Evolutionary conservation across 1,140 invertebrate species (phyloP).

Genomic region (Drosophila nasuta): DNA sequence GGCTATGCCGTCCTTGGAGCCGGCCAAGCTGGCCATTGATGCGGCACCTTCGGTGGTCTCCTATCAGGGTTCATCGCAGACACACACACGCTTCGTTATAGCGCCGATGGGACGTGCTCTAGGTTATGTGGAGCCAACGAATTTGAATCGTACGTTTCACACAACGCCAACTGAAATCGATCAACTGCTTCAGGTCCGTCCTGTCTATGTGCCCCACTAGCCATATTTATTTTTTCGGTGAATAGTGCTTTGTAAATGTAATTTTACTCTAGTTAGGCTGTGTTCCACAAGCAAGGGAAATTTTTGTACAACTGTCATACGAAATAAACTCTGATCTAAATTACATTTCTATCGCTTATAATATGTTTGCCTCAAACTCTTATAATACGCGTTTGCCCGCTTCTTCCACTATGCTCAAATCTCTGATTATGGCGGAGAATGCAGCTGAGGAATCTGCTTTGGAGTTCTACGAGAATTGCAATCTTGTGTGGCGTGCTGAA

Average conservation of each 20-base stretch:
- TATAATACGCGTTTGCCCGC: neutral
- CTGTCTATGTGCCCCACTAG: slow-evolving; percentile 70
- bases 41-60: slow-evolving; percentile 78
- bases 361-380: neutral
- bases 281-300: neutral
- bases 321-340: neutral
- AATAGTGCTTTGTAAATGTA: neutral
- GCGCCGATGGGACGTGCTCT: slow-evolving; percentile 75
- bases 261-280: slow-evolving; percentile 25
- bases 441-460: slow-evolving; percentile 32
- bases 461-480: slow-evolving; percentile 45
- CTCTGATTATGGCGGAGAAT: neutral
- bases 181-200: slow-evolving; percentile 65
- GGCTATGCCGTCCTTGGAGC: slow-evolving; percentile 23
- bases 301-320: neutral
- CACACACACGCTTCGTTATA: slow-evolving; percentile 75
- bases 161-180: slow-evolving; percentile 53
- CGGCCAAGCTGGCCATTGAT: slow-evolving; percentile 66
- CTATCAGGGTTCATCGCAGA: slow-evolving; percentile 77
- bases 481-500: slow-evolving; percentile 41
- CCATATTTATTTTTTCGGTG: neutral
- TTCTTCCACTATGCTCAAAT: slow-evolving; percentile 1
- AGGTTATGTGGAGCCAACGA: slow-evolving; percentile 79
- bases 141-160: slow-evolving; percentile 73
- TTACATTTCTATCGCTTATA: neutral